A percentile compares a stretch with the other conserved stretches of the same genome.
These are phyloP conservation scores for Arctopsyche grandis DNA, from an alignment of 1,140 invertebrate species.

Conservation along the genomic window DNA sequence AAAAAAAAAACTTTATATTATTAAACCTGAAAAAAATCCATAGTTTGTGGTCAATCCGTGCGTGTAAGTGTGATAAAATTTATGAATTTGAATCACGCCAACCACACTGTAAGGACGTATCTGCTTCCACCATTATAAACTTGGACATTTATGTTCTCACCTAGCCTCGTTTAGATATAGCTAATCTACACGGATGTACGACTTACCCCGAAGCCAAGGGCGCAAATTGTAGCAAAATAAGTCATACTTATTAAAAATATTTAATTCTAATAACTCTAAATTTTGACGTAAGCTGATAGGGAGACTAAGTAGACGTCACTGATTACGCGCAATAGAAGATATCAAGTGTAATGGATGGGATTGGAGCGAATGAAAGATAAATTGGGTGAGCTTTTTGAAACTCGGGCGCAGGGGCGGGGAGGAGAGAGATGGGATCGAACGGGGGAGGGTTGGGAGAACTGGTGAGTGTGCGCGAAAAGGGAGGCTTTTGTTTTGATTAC, in stretches of 20 bases:
- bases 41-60: no score
- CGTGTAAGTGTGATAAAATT: no score
- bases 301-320: background rate
- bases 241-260: background rate
- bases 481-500: conserved; percentile 48
- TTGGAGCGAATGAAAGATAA: conserved; percentile 38
- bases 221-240: conserved; percentile 8
- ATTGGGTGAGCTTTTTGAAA: conserved; percentile 22
- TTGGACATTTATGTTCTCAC: no score
- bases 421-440: background rate
- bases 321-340: conserved; percentile 34
- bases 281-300: background rate
- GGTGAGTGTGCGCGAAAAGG: background rate
- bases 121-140: no score
- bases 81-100: no score
- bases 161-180: no score
- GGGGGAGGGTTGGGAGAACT: background rate
- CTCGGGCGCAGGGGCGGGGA: background rate
- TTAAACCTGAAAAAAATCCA: no score
- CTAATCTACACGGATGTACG: no score
- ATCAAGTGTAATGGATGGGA: conserved; percentile 32
- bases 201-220: no score
- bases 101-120: no score
- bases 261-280: background rate
- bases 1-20: no score